Conservation (phyloP, 2,888 invertebrate species). For the Cerceris rybyensis region DNA sequence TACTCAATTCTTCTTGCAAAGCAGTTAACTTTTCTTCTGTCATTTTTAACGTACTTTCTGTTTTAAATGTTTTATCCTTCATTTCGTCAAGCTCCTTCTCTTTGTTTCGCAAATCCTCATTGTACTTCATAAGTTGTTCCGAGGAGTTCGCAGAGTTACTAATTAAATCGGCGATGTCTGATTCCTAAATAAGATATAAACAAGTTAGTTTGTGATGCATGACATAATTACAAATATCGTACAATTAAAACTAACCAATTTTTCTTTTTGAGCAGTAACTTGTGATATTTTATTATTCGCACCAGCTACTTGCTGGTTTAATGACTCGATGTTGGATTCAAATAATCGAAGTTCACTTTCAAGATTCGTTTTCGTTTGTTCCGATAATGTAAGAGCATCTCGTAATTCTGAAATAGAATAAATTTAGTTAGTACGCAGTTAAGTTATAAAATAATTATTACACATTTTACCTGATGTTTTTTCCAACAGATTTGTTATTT, state of each 20-base stretch:
- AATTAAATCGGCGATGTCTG: slow-evolving; percentile 85
- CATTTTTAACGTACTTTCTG: slow-evolving; percentile 66
- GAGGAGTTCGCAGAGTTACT: slow-evolving; percentile 85
- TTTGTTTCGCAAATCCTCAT: slow-evolving; percentile 76
- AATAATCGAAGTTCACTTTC: slow-evolving; percentile 74
- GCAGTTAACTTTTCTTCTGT: slow-evolving; percentile 66
- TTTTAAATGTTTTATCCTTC: slow-evolving; percentile 54
- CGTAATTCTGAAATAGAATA: slow-evolving; percentile 71
- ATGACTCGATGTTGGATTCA: slow-evolving; percentile 80
- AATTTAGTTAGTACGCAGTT: background rate
- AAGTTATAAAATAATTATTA: background rate
- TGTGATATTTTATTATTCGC: slow-evolving; percentile 84
- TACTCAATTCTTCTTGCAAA: slow-evolving; percentile 60
- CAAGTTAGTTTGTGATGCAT: slow-evolving; percentile 2
- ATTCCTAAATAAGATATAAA: slow-evolving; percentile 77
- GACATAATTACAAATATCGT: background rate
- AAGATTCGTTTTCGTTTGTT: slow-evolving; percentile 75
- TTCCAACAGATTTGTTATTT: slow-evolving; percentile 75
- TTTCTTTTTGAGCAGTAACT: slow-evolving; percentile 84
- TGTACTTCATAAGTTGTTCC: slow-evolving; percentile 79
- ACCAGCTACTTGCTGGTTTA: slow-evolving; percentile 84
- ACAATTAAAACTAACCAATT: slow-evolving; percentile 79
- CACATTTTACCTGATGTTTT: slow-evolving; percentile 70
- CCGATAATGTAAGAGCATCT: slow-evolving; percentile 72
- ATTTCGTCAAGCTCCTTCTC: slow-evolving; percentile 78